Evolutionary conservation across 2,888 invertebrate genomes (phyloP).

Genomic region (Agrochola circellaris): DNA sequence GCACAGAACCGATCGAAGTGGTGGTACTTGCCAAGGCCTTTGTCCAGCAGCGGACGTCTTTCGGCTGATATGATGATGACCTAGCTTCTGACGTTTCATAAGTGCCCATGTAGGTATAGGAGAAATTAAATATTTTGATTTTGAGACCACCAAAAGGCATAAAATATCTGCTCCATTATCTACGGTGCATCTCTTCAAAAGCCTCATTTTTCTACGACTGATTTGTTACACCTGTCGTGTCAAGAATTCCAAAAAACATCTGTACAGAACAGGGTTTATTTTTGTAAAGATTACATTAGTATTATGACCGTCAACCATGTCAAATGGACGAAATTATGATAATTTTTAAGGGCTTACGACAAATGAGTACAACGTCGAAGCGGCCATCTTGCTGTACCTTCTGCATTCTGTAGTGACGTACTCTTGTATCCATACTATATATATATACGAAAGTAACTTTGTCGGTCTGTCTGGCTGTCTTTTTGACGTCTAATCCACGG

Average conservation of each 20-base stretch:
- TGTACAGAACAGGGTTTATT: conserved; percentile 12
- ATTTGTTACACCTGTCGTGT: conserved; percentile 17
- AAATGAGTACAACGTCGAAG: neutral
- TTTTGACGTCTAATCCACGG: neutral
- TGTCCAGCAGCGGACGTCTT: too few relatives aligned
- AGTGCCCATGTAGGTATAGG: too few relatives aligned
- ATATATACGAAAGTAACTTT: neutral
- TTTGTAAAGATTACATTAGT: conserved; percentile 22
- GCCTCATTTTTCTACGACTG: neutral
- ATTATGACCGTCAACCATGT: conserved; percentile 32
- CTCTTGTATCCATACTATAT: neutral
- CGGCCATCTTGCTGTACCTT: conserved; percentile 12
- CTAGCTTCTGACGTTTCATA: too few relatives aligned
- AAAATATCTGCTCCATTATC: neutral
- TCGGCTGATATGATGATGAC: too few relatives aligned
- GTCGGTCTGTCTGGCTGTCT: neutral
- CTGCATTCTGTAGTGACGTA: conserved; percentile 1
- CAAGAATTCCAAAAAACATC: neutral
- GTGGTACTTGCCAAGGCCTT: too few relatives aligned
- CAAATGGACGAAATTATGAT: conserved; percentile 51
- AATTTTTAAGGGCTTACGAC: conserved; percentile 47
- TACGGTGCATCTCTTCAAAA: neutral
- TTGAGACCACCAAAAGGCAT: neutral
- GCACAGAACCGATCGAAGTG: too few relatives aligned
- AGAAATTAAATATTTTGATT: too few relatives aligned